A percentile compares a stretch with the other conserved stretches of the same genome.
Conservation (phyloP, 2,888 invertebrate species). For the Lacanobia oleracea region DNA sequence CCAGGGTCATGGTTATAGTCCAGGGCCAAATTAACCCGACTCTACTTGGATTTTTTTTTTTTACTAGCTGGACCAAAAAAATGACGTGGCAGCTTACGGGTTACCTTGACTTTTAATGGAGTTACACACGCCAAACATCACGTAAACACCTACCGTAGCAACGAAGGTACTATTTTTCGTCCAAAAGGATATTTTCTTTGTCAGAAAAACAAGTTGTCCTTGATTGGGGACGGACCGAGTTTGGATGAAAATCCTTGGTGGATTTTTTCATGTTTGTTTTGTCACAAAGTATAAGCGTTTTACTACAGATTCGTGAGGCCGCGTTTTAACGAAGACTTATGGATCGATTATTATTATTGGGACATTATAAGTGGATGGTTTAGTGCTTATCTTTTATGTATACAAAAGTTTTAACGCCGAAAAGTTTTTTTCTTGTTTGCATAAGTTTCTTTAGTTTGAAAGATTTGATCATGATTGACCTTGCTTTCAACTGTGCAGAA, state of each 20-base stretch:
- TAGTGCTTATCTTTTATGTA: neutral
- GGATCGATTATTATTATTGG: slow-evolving; percentile 48
- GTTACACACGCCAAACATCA: neutral
- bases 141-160: slow-evolving; percentile 7
- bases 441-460: neutral
- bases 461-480: neutral
- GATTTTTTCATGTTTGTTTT: slow-evolving; percentile 60
- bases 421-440: neutral
- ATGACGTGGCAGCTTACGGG: neutral
- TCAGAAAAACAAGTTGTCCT: slow-evolving; percentile 58
- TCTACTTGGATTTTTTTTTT: too few species aligned
- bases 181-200: slow-evolving; percentile 53
- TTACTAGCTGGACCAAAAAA: too few species aligned
- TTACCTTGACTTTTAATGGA: neutral
- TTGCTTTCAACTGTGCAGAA: neutral
- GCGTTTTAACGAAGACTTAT: slow-evolving; percentile 76
- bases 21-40: too few species aligned
- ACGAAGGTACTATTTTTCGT: slow-evolving; percentile 25
- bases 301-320: slow-evolving; percentile 68
- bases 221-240: slow-evolving; percentile 49
- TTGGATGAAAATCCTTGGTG: slow-evolving; percentile 39
- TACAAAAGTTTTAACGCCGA: neutral
- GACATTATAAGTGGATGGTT: slow-evolving; percentile 20
- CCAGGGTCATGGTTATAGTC: too few species aligned
- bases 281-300: slow-evolving; percentile 67